Conservation (phyloP, 2,888 invertebrate species). For the Aricia artaxerxes region DNA sequence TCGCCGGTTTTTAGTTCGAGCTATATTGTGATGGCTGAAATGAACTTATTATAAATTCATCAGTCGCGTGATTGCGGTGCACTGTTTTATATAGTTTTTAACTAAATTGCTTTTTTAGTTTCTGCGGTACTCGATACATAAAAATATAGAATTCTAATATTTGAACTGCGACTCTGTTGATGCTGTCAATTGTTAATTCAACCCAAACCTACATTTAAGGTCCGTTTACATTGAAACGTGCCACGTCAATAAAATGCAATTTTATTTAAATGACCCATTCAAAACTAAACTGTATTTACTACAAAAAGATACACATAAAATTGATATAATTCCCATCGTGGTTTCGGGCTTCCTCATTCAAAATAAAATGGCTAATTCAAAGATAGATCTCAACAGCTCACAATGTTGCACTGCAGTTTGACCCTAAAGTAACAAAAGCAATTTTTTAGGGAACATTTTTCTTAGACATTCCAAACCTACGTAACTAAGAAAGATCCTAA, state of each 20-base stretch:
- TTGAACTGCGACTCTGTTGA: not conserved
- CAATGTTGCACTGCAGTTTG: not conserved
- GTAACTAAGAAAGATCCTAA: not conserved
- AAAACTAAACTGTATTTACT: too few species aligned
- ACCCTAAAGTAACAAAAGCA: not conserved
- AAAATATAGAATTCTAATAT: not conserved
- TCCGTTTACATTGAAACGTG: too few species aligned
- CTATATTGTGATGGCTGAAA: slow-evolving; percentile 7
- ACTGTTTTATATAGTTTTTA: not conserved
- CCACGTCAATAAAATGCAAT: too few species aligned
- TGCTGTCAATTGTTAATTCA: too few species aligned
- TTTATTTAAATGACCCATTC: too few species aligned
- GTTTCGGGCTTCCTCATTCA: too few species aligned
- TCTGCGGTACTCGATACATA: not conserved
- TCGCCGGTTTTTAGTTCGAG: not conserved
- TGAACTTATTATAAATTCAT: slow-evolving; percentile 11
- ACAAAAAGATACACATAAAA: too few species aligned
- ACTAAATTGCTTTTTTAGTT: not conserved
- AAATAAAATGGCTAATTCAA: too few species aligned
- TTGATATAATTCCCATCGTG: too few species aligned
- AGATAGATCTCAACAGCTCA: not conserved
- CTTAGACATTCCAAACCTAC: too few species aligned
- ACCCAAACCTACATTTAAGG: too few species aligned
- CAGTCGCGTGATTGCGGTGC: not conserved
- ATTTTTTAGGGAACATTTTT: not conserved